Evolutionary conservation across 2,888 invertebrate genomes (phyloP).

Genomic region (Omphaloscelis lunosa): DNA sequence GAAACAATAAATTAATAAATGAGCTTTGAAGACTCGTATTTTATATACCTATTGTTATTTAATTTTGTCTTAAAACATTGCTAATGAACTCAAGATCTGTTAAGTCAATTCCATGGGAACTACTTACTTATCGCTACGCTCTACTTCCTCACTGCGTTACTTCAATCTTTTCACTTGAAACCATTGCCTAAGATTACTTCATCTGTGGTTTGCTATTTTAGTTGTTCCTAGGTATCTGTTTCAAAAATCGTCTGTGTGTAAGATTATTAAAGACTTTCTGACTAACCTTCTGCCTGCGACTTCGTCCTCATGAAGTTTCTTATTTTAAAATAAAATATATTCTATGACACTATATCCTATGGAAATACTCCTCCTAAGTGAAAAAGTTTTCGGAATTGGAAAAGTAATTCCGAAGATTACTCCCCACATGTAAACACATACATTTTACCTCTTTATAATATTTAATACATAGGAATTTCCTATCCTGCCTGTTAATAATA

Average conservation of each 20-base stretch:
- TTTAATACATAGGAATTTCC: background rate
- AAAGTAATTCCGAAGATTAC: background rate
- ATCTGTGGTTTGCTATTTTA: background rate
- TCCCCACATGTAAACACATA: no score
- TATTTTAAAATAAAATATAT: background rate
- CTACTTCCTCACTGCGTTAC: constrained; percentile 2
- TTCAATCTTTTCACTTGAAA: constrained; percentile 15
- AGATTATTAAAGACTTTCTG: background rate
- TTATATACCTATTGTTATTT: background rate
- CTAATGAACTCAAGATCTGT: background rate
- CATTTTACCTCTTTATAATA: background rate
- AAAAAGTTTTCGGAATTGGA: background rate
- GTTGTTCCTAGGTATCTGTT: background rate
- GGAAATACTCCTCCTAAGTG: background rate
- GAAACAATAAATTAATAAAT: background rate
- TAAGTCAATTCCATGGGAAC: background rate
- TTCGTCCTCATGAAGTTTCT: no score
- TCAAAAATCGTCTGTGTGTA: no score
- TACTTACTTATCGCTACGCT: background rate
- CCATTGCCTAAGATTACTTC: background rate
- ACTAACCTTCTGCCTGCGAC: background rate
- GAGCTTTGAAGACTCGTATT: background rate
- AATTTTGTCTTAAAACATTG: background rate
- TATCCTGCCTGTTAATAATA: background rate
- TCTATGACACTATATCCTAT: no score